Percentiles rank a stretch among this genome's conserved stretches.
Evolutionary conservation across 2,888 invertebrate genomes (phyloP).

Genomic region (Eupelmus urozonus): DNA sequence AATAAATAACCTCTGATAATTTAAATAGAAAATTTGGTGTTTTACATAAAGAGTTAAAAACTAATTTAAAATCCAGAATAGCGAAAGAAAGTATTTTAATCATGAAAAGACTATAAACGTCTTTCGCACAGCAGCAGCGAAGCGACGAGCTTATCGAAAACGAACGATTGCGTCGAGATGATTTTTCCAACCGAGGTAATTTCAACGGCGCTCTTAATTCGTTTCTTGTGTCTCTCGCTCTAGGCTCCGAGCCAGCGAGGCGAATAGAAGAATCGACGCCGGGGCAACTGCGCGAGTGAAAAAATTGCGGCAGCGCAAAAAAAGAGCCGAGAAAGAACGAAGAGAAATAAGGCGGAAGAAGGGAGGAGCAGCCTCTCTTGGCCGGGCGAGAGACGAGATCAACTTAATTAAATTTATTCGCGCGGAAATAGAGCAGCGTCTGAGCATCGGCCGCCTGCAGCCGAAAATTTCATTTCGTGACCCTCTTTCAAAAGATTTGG

Average conservation of each 20-base stretch:
- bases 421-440: slow-evolving; percentile 54
- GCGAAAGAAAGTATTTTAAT: not conserved
- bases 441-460: slow-evolving; percentile 28
- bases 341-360: slow-evolving; percentile 24
- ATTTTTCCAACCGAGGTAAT: slow-evolving; percentile 11
- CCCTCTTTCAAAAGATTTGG: slow-evolving; percentile 30
- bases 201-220: slow-evolving; percentile 24
- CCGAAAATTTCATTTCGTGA: slow-evolving; percentile 40
- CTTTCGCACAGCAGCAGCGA: too few species aligned
- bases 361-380: too few species aligned
- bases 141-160: not conserved
- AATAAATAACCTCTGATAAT: too few species aligned
- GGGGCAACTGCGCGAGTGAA: not conserved
- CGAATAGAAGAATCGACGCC: slow-evolving; percentile 37
- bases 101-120: too few species aligned
- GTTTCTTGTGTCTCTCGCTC: slow-evolving; percentile 16
- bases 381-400: slow-evolving; percentile 31
- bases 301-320: slow-evolving; percentile 20
- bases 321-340: slow-evolving; percentile 22
- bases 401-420: slow-evolving; percentile 62
- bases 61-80: not conserved
- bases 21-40: too few species aligned
- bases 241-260: slow-evolving; percentile 1
- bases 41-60: too few species aligned
- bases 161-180: not conserved